Percentiles rank a stretch among this genome's conserved stretches.
Conservation (phyloP, 1,140 invertebrate species). For the Aethina tumida region DNA sequence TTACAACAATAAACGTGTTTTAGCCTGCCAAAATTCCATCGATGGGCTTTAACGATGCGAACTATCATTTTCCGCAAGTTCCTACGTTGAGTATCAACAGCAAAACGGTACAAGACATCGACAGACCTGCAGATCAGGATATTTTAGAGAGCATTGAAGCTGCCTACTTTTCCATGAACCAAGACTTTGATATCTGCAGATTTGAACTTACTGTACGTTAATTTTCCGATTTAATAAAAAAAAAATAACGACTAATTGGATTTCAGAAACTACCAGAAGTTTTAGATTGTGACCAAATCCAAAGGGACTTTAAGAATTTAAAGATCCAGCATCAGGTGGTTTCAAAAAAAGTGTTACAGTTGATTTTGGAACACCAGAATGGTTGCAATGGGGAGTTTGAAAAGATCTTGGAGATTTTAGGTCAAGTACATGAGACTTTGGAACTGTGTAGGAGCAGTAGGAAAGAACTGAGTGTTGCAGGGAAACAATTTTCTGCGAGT, state of each 20-base stretch:
- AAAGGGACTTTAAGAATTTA: conserved; percentile 53
- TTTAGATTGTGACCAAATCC: conserved; percentile 57
- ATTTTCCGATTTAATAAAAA: conserved; percentile 1
- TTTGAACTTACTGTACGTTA: conserved; percentile 52
- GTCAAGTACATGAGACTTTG: conserved; percentile 59
- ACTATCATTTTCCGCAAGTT: conserved; percentile 34
- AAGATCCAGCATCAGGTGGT: conserved; percentile 73
- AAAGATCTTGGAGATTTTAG: conserved; percentile 67
- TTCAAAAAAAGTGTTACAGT: conserved; percentile 80
- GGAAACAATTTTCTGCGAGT: conserved; percentile 74
- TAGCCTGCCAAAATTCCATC: conserved; percentile 43
- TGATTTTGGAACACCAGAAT: conserved; percentile 82
- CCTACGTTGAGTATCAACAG: conserved; percentile 31
- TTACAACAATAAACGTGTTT: conserved; percentile 8
- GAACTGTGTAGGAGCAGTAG: conserved; percentile 61
- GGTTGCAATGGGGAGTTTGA: conserved; percentile 76
- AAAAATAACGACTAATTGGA: no score
- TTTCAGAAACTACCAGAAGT: conserved; percentile 51
- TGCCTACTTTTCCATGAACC: conserved; percentile 52
- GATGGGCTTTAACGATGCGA: conserved; percentile 43
- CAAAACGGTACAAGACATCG: conserved; percentile 35
- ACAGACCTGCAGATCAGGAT: conserved; percentile 58
- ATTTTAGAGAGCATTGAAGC: conserved; percentile 61
- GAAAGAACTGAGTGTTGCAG: conserved; percentile 59
- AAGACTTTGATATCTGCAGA: conserved; percentile 52